Evolutionary conservation across 2,113 vertebrate genomes (phyloP), one percentile per base, ranked within the genome.

Genomic region (Nothocercus nigrocapillus): DNA sequence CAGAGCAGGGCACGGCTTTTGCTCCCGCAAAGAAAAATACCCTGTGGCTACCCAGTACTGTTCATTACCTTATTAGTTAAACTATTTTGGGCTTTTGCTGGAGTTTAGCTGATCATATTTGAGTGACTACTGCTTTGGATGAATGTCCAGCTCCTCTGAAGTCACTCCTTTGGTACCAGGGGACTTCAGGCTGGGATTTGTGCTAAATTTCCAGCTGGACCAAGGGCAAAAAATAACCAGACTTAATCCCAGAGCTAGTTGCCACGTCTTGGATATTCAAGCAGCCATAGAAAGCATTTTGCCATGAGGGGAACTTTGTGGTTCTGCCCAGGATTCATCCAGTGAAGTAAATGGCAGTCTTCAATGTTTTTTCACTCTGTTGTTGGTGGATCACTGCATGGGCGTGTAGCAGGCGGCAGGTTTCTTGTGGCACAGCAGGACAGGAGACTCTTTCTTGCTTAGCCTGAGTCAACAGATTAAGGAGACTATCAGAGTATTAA

Each of bases 111-210:
- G 68, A 14, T 74, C 20, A 34, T 45, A 24, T 63, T 70, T 91
- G 61, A 77, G 21, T 40, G 13, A 87, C 67, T 44, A 1, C 30
- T 54, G 45, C 6, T 81, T 94, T 95, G 80, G 56, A 47, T 67
- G 25, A 80, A 24, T 66, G 38, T 4, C 22, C n/a, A 3, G 4
- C 16, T 74, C 79, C 25, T 88, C 83, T 90, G 56, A 80, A 86
- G 34, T 8, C 20, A 13, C 30, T 88, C 13, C 44, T 54, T 69
- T 63, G 25, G 40, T 49, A 63, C 21, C 45, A 80, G n/a, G 58
- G 44, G 62, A 9, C 34, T 68, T 54, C 42, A 25, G 0, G 0
- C 40, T 38, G 20, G 15, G 10, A 11, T 38, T 21, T 70, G 13
- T 36, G 66, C 18, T 70, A 20, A 83, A 42, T 56, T 78, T 15